Evolutionary conservation across 2,113 vertebrate genomes (phyloP).

Genomic region (Vulpes vulpes): DNA sequence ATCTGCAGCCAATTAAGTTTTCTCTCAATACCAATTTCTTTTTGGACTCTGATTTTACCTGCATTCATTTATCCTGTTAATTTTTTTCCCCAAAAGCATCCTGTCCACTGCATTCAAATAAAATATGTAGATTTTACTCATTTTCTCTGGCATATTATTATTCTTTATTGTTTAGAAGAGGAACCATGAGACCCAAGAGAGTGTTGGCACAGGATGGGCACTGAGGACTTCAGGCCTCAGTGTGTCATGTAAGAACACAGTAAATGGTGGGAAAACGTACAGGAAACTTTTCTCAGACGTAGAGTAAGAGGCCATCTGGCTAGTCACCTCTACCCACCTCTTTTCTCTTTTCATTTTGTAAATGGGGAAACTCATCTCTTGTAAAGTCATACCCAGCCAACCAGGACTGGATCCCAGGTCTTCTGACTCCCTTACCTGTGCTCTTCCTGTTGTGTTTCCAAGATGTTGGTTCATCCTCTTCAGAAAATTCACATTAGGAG

Average conservation of each 20-base stretch:
- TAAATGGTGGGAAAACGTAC: too few relatives aligned
- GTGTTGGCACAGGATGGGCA: fast-evolving
- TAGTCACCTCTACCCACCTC: neutral
- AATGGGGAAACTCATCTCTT: neutral
- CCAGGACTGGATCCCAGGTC: neutral
- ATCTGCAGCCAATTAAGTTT: neutral
- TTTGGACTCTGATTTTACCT: neutral
- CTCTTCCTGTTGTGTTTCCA: neutral
- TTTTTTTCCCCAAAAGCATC: neutral
- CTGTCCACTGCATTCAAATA: neutral
- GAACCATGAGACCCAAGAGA: neutral
- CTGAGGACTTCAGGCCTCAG: neutral
- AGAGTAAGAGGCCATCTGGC: neutral
- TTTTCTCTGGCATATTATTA: neutral
- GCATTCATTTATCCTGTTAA: slow-evolving; percentile 11
- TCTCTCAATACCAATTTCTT: neutral
- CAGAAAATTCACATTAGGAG: neutral
- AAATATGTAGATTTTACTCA: neutral
- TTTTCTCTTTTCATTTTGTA: neutral
- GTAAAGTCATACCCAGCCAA: neutral
- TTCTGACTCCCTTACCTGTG: neutral
- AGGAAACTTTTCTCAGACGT: neutral
- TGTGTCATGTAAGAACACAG: neutral
- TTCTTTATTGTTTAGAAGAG: neutral
- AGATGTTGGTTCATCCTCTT: neutral